Percentiles rank a stretch among this genome's conserved stretches.
These are phyloP conservation scores for Agriopis aurantiaria DNA, from an alignment of 2,888 invertebrate genomes.

Conservation along the genomic window DNA sequence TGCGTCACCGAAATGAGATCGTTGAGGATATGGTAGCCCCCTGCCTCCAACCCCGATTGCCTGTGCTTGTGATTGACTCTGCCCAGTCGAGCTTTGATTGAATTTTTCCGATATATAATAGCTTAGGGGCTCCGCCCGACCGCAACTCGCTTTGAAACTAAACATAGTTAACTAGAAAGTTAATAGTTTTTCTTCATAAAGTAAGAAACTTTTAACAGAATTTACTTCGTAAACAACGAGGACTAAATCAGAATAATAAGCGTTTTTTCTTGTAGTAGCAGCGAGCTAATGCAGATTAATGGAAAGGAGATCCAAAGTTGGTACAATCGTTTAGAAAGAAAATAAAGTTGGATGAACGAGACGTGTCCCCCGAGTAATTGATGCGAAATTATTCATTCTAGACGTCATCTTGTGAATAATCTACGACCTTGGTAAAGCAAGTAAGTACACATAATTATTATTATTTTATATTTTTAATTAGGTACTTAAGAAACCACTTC, in stretches of 20 bases:
- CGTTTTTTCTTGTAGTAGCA: conserved; percentile 2
- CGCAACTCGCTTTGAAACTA: conserved; percentile 9
- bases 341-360: conserved; percentile 10
- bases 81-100: conserved; percentile 32
- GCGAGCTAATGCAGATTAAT: conserved; percentile 27
- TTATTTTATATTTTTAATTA: no score
- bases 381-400: conserved; percentile 24
- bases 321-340: conserved; percentile 10
- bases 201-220: conserved; percentile 11
- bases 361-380: conserved; percentile 20
- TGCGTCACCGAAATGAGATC: no score
- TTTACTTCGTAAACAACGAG: conserved; percentile 8
- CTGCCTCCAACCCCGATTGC: neutral
- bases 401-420: conserved; percentile 25
- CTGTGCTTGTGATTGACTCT: conserved; percentile 16
- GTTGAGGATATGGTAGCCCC: no score
- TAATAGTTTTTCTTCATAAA: neutral
- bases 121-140: conserved; percentile 8
- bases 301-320: conserved; percentile 17
- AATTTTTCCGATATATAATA: conserved; percentile 32
- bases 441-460: no score
- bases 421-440: neutral
- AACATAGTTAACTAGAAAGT: conserved; percentile 10
- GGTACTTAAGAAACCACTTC: no score
- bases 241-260: conserved; percentile 2